Percentiles rank a stretch among this genome's conserved stretches.
Evolutionary conservation across 2,113 vertebrate species (phyloP).

Genomic region (Rhinichthys klamathensis): DNA sequence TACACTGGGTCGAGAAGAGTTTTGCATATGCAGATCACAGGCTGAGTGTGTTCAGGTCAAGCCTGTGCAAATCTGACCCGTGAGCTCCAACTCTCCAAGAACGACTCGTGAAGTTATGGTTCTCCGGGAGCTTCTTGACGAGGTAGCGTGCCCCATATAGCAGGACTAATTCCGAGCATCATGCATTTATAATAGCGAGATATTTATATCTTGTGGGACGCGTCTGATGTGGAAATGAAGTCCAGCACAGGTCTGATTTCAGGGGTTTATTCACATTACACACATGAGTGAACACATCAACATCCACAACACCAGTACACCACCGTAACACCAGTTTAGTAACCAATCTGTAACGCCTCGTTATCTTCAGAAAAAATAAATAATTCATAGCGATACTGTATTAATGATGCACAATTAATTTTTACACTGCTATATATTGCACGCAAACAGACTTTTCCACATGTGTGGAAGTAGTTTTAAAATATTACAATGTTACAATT

Average conservation of each 20-base stretch:
- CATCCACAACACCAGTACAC: background rate
- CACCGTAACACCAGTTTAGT: background rate
- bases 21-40: constrained; percentile 28
- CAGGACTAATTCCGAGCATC: background rate
- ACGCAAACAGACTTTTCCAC: background rate
- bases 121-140: background rate
- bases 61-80: background rate
- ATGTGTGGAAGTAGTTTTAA: background rate
- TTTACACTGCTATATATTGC: background rate
- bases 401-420: background rate
- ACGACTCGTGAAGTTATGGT: background rate
- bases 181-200: background rate
- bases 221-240: background rate
- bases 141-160: background rate
- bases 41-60: background rate
- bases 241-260: background rate
- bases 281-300: background rate
- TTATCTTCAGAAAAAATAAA: background rate
- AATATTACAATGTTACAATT: background rate
- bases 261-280: constrained; percentile 3
- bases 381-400: background rate
- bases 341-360: background rate
- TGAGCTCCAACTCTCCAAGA: background rate
- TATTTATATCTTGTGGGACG: background rate
- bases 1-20: constrained; percentile 14